Conservation (phyloP, 2,113 vertebrate genomes). For the Oenanthe melanoleuca region DNA sequence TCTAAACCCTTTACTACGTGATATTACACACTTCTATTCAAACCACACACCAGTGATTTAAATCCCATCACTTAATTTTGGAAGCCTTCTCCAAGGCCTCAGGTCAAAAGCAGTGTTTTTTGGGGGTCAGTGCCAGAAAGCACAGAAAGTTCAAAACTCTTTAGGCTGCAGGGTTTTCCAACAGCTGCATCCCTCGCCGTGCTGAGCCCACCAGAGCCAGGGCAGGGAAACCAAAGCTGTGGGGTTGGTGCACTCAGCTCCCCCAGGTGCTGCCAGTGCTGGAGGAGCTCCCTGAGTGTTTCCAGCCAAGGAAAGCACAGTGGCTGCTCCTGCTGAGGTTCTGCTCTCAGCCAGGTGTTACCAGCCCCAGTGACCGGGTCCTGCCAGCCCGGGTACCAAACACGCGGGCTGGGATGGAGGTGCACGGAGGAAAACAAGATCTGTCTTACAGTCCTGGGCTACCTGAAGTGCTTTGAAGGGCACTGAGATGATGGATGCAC, state of each 20-base stretch:
- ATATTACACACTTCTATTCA: too few species aligned
- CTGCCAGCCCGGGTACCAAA: background rate
- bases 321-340: accelerated
- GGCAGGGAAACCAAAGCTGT: background rate
- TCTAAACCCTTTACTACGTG: too few species aligned
- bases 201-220: too few species aligned
- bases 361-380: background rate
- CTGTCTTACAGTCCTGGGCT: background rate
- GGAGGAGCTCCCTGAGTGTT: accelerated
- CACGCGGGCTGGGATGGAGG: accelerated
- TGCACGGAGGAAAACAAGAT: background rate
- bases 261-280: background rate
- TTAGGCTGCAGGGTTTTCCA: too few species aligned
- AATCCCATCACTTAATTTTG: too few species aligned
- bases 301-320: background rate
- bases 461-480: background rate
- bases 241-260: accelerated
- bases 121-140: too few species aligned
- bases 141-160: too few species aligned
- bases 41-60: too few species aligned
- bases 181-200: background rate
- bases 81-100: too few species aligned
- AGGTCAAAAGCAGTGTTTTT: too few species aligned
- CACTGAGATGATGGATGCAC: background rate
- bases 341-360: background rate